A percentile compares a stretch with the other conserved stretches of the same genome.
Evolutionary conservation across 2,797 vertebrate species (phyloP).

Genomic region (Gymnodraco acuticeps): DNA sequence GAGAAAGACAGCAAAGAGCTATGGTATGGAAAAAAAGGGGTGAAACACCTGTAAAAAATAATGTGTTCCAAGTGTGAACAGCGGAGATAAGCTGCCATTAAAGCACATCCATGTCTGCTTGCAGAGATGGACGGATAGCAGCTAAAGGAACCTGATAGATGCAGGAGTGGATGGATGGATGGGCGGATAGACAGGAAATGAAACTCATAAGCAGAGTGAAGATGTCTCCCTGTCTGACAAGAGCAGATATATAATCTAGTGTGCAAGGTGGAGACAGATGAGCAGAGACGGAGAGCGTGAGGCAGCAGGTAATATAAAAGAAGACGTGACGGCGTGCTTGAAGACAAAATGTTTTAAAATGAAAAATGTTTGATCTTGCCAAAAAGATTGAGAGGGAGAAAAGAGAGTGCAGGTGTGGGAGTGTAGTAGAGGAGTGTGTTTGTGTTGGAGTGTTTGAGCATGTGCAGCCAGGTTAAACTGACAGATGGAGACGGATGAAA

Average conservation of each 20-base stretch:
- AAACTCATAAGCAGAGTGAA: conserved; percentile 66
- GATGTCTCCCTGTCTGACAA: conserved; percentile 60
- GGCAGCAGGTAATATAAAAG: conserved; percentile 49
- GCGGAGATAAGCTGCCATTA: conserved; percentile 28
- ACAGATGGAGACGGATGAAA: conserved; percentile 64
- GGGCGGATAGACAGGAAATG: conserved; percentile 65
- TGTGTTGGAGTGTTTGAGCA: not conserved
- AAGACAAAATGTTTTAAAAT: conserved; percentile 59
- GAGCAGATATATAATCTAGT: conserved; percentile 63
- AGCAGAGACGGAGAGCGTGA: conserved; percentile 37
- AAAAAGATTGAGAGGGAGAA: conserved; percentile 18
- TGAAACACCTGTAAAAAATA: not conserved
- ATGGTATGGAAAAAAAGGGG: not conserved
- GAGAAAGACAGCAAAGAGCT: not conserved
- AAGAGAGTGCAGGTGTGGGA: conserved; percentile 6
- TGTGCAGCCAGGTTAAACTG: conserved; percentile 36
- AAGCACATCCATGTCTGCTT: conserved; percentile 5
- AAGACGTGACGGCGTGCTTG: conserved; percentile 43
- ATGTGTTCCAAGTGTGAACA: conserved; percentile 37
- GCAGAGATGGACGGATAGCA: conserved; percentile 42
- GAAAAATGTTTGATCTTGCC: conserved; percentile 46
- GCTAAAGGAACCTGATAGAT: conserved; percentile 25
- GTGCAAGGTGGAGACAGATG: conserved; percentile 60
- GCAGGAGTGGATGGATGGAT: conserved; percentile 28
- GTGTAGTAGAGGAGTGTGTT: not conserved